Evolutionary conservation across 2,797 vertebrate species (phyloP), one percentile per base, ranked within the genome.

Genomic region (Paratrypauchen microcephalus): DNA sequence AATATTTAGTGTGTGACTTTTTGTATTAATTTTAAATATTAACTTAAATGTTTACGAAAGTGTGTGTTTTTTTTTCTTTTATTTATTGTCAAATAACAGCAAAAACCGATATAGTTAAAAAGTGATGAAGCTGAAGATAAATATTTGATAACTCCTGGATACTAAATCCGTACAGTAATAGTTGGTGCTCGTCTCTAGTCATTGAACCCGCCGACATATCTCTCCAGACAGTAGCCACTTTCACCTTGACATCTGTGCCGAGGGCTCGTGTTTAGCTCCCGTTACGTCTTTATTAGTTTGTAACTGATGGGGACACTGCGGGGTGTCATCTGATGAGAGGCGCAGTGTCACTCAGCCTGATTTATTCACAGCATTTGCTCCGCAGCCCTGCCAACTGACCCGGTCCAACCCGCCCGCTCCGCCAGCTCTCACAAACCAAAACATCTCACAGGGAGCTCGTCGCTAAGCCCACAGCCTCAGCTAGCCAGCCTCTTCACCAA

Each of bases 321-420:
- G 91, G 91, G 91, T 82, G 86, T 85, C 84, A 86, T 87, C 87
- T 90, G 90, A 92, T 92, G 92, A 93, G 88, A 90, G 90, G 84
- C 90, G 45, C 80, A 75, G 12, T 92, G 90, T 92, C 91, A 90
- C 76, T 86, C 83, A 88, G 89, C 87, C 89, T 91, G 88, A 93
- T 93, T 91, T 92, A 92, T 90, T 89, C 91, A 76, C 87, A 86
- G 82, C 88, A 91, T 89, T 93, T 89, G 82, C 84, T 87, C 85
- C 75, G 83, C 78, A 65, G 84, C 65, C 61, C 70, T 92, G 91
- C 92, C 88, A 92, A 80, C 83, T 87, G 87, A 89, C 86, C 83
- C 85, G 76, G 73, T 86, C 83, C 79, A 78, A 58, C 69, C 83
- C 39, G 2, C 69, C 75, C 74, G 66, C 28, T 61, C 66, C 62